Evolutionary conservation across 2,797 vertebrate species (phyloP), one percentile per base, ranked within the genome.

Genomic region (Hydrocynus forskahlii): DNA sequence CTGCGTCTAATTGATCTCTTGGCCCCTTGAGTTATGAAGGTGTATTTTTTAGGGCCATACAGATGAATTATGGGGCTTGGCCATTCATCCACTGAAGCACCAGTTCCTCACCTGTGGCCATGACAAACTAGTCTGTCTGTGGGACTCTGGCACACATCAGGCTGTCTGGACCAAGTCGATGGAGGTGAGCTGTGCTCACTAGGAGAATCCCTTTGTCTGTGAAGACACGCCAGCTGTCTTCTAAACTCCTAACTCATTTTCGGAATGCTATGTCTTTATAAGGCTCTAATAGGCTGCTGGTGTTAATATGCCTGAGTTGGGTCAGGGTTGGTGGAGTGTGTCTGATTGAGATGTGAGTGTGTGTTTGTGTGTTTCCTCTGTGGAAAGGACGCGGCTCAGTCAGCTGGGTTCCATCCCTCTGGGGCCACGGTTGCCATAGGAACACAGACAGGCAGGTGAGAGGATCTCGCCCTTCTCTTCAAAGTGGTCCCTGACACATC

Each of bases 31-130:
- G 66, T 45, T 40, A 68, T 68, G 66, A 6, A 35, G 10, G 64
- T n/a, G 17, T 68, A 35, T 68, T 10, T 79, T 60, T 43, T 88
- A 99, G 98, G 96, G 97, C 81, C 98, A 99, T 88, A 98, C 95
- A 0, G 98, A 99, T 85, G 98, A 99, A 88, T 89, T 99, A 10
- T 99, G 98, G 98, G 98, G 98, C 75, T 93, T 99, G 87, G 95
- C 97, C 23, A 89, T 95, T 23, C 97, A 99, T 79, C 96, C 97
- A 59, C 93, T 90, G 35, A 98, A 95, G 86, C 91, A 95, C 81
- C 96, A 97, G 81, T 99, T 99, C 88, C 91, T 99, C 87, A 98
- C 97, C 54, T 97, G 97, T 80, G 97, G 97, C 1, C 95, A 97
- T 4, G 98, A 99, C 93, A 95, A 96, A 81, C 97, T 97, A 29